Conservation (phyloP, 2,113 vertebrate genomes). For the Dolichotis patagonum region DNA sequence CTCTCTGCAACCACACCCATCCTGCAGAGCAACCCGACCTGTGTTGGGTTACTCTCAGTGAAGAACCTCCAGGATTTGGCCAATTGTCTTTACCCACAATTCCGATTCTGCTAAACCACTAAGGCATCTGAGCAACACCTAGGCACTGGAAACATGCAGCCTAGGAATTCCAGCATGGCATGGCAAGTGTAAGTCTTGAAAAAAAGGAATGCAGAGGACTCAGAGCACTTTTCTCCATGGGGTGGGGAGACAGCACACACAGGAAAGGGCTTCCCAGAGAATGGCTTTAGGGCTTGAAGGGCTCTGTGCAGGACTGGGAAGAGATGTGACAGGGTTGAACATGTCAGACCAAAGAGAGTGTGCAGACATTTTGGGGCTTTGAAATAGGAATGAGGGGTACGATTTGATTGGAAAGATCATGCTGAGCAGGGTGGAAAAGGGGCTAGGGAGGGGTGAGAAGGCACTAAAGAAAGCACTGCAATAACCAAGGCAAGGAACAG, state of each 20-base stretch:
- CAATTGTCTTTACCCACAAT: neutral
- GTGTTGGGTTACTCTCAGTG: neutral
- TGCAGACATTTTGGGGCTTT: neutral
- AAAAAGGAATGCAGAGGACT: neutral
- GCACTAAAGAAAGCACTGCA: neutral
- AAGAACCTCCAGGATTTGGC: neutral
- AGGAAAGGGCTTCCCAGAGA: neutral
- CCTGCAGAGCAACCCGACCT: neutral
- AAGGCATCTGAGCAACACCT: neutral
- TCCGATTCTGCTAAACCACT: neutral
- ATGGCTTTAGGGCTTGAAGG: neutral
- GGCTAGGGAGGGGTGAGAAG: neutral
- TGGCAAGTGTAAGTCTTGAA: neutral
- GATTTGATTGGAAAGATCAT: neutral
- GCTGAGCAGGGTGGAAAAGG: neutral
- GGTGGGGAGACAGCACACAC: no score
- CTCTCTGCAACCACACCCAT: constrained; percentile 43
- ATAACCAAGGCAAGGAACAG: neutral
- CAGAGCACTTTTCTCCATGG: neutral
- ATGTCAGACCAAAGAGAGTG: neutral
- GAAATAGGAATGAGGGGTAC: neutral
- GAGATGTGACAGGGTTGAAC: neutral
- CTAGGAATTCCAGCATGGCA: neutral
- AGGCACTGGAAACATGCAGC: neutral
- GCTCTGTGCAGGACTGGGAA: fast-evolving